These are phyloP conservation scores for Trinorchestia longiramus DNA, from an alignment of 1,140 invertebrate species.

Conservation along the genomic window DNA sequence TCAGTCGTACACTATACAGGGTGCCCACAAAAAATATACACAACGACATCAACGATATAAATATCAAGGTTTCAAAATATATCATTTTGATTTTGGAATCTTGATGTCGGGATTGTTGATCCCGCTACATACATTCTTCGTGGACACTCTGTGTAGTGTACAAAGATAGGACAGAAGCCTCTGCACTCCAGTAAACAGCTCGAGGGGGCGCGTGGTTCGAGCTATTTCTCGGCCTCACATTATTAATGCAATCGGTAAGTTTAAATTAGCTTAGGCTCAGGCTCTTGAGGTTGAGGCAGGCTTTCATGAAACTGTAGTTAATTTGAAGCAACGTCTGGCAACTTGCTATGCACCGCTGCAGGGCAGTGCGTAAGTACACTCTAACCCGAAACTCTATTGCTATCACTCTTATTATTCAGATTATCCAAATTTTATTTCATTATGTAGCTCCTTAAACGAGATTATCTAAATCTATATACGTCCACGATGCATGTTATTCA, in stretches of 20 bases:
- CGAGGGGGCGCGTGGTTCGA: neutral
- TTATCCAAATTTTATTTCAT: neutral
- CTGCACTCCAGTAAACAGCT: neutral
- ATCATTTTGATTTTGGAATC: too few relatives aligned
- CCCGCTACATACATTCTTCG: too few relatives aligned
- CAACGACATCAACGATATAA: too few relatives aligned
- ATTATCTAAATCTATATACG: too few relatives aligned
- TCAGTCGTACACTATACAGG: too few relatives aligned
- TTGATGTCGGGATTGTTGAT: too few relatives aligned
- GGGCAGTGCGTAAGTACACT: neutral
- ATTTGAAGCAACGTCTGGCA: neutral
- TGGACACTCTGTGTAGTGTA: too few relatives aligned
- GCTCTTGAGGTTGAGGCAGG: neutral
- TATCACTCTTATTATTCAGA: neutral
- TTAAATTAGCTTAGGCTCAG: neutral
- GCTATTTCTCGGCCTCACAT: neutral
- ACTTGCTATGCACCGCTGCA: neutral
- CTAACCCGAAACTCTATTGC: neutral
- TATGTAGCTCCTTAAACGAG: too few relatives aligned
- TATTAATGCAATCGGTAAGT: neutral
- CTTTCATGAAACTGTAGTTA: constrained; percentile 16
- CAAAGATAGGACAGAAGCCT: neutral
- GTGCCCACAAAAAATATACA: too few relatives aligned
- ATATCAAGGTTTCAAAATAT: too few relatives aligned
- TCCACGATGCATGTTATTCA: too few relatives aligned